These are phyloP conservation scores for Lepeophtheirus salmonis DNA, from an alignment of 1,140 invertebrate genomes.

Conservation along the genomic window DNA sequence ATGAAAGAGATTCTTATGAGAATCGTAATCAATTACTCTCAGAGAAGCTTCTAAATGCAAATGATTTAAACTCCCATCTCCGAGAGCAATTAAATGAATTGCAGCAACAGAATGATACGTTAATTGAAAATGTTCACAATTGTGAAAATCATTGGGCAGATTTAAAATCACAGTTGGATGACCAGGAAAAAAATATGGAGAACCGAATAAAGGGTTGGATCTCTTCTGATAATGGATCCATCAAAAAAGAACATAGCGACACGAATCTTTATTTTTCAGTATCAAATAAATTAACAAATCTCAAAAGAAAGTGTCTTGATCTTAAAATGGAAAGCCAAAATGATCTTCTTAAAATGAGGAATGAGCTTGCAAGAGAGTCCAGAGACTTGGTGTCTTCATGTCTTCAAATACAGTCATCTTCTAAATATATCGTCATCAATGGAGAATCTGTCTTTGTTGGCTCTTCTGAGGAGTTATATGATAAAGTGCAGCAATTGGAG, in stretches of 20 bases:
- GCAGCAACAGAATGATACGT: neutral
- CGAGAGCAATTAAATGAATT: neutral
- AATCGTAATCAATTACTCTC: neutral
- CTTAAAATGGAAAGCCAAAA: neutral
- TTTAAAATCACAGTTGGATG: neutral
- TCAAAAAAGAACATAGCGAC: neutral
- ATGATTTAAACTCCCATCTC: neutral
- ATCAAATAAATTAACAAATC: neutral
- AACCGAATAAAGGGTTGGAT: no score
- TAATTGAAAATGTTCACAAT: neutral
- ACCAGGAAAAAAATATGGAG: no score
- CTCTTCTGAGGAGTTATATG: neutral
- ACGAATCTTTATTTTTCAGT: neutral
- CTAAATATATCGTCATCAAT: neutral
- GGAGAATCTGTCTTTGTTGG: neutral
- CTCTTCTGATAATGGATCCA: neutral
- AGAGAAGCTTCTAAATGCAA: neutral
- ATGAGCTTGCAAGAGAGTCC: neutral
- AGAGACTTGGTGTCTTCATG: neutral
- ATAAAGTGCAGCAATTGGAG: neutral
- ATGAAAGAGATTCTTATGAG: neutral
- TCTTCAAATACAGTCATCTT: neutral
- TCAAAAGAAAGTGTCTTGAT: no score
- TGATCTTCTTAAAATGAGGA: neutral
- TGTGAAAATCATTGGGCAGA: neutral